Evolutionary conservation across 1,140 invertebrate genomes (phyloP).

Genomic region (Heliothis virescens): DNA sequence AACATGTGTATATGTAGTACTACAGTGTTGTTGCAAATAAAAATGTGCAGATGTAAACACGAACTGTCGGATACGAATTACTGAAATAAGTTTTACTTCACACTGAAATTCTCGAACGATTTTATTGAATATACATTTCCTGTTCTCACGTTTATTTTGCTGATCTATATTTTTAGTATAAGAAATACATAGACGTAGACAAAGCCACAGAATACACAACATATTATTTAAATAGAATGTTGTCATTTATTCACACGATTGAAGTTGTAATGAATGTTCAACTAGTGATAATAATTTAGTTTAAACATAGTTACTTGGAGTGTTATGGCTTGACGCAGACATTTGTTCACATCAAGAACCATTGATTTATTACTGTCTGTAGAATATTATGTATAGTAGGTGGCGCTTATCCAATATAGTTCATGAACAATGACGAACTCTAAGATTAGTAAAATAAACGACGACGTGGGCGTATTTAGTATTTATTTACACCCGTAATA

Average conservation of each 20-base stretch:
- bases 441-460: constrained; percentile 2
- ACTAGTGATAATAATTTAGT: neutral
- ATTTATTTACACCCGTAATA: neutral
- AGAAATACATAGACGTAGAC: neutral
- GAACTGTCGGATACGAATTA: constrained; percentile 9
- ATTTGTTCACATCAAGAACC: neutral
- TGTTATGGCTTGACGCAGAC: neutral
- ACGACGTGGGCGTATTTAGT: constrained; percentile 2
- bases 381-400: constrained; percentile 7
- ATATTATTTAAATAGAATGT: neutral
- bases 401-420: constrained; percentile 37
- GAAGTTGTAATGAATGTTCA: neutral
- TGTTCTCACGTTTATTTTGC: neutral
- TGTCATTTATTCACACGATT: constrained; percentile 2
- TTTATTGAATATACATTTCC: constrained; percentile 22
- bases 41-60: constrained; percentile 53
- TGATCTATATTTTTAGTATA: neutral
- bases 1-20: neutral
- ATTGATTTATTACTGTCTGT: constrained; percentile 19
- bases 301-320: neutral
- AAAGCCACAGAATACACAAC: neutral
- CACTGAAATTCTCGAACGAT: neutral
- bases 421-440: constrained; percentile 6
- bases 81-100: constrained; percentile 49
- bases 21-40: constrained; percentile 45